phyloP scores from a whole-genome alignment of 2,113 vertebrate genomes.

The Anser cygnoides region DNA sequence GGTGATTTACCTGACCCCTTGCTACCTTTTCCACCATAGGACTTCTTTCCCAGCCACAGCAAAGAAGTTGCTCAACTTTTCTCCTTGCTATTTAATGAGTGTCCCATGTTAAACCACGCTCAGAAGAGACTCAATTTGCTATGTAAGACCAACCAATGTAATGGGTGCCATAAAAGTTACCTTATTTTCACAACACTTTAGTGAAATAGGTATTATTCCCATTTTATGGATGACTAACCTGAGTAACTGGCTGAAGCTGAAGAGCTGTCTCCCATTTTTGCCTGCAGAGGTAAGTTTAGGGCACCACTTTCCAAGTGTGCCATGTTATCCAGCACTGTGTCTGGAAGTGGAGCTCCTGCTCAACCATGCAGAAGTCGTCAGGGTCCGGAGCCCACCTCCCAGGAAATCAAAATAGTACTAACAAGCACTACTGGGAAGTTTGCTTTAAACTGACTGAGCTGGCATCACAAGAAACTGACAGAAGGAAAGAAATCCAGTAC shows the following conservation, averaged over 20 bases:
- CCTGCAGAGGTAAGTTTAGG: neutral
- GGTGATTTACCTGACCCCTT: neutral
- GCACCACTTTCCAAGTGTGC: neutral
- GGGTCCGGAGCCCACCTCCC: neutral
- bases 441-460: neutral
- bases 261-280: neutral
- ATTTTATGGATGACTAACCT: neutral
- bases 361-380: neutral
- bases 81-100: neutral
- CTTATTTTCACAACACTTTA: neutral
- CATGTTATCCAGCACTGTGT: rapidly evolving
- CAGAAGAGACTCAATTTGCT: neutral
- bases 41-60: neutral
- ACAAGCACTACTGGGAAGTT: neutral
- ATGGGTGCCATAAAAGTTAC: neutral
- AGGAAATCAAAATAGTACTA: neutral
- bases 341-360: neutral
- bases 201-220: neutral
- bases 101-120: neutral
- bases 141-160: neutral
- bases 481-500: neutral
- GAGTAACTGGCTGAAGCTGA: neutral
- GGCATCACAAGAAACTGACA: neutral
- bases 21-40: neutral
- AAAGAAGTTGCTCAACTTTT: neutral